Base-by-base conservation (phyloP, 2,797 vertebrate genomes). In the Phyllotis vaccarum region DNA sequence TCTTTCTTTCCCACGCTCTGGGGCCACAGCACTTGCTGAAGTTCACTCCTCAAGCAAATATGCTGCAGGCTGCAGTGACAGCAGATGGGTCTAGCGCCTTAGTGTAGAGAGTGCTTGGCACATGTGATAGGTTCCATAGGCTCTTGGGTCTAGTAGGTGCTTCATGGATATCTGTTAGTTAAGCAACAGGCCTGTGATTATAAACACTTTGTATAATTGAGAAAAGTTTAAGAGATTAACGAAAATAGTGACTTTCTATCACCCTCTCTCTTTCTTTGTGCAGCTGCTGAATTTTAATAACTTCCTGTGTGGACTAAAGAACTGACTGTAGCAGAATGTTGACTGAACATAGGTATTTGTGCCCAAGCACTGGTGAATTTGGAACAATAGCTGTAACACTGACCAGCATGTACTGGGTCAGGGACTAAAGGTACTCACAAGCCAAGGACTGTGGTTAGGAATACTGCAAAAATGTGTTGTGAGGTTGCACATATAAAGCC, bases 121-220 rank as follows among this genome's bases (percentile, higher is more conserved):
- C 70, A 11, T 68, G 46, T 0, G 49, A 43, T 62, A 68, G 49
- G 34, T 16, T 19, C 46, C 60, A 24, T 8, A 74, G 83, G 17
- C 10, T 60, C 75, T 79, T 74, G 68, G 0, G 9, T 27, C 46
- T 64, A 24, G 7, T 72, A 34, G 24, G 31, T 68, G 5, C 49
- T 54, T 93, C 60, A 78, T 82, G 64, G n/a, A 60, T 95, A 13
- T 89, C 89, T 81, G 66, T 70, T 86, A 56, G 46, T 52, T 83
- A 80, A 82, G 37, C 19, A 34, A 83, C 29, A 85, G 46, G 64
- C 29, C 8, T 87, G 4, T 74, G 90, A 85, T 27, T 89, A 58
- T 86, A 86, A 94, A 91, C 75, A 43, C 78, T 91, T 89, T 91
- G 13, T 12, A 37, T 64, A 64, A 83, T 17, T 40, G 52, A 95